Percentiles rank a stretch among this genome's conserved stretches.
Conservation (phyloP, 2,888 invertebrate species). For the Crematogaster levior region DNA sequence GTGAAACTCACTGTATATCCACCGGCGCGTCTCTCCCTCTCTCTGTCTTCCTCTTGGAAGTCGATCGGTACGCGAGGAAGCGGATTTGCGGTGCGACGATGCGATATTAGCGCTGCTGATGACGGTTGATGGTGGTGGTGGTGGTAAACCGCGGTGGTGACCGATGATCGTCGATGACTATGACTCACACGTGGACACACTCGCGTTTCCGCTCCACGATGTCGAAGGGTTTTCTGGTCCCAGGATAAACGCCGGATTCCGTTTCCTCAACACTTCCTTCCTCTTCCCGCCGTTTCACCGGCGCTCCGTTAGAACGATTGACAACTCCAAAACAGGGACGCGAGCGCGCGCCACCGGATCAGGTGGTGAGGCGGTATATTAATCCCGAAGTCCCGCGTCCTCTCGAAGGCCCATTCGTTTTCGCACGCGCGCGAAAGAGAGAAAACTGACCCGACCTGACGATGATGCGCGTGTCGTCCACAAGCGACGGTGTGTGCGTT, state of each 20-base stretch:
- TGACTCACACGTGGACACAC: constrained; percentile 76
- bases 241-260: background rate
- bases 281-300: too few relatives aligned
- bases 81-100: constrained; percentile 3
- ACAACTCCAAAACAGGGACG: background rate
- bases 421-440: background rate
- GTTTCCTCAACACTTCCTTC: too few relatives aligned
- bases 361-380: background rate
- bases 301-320: background rate
- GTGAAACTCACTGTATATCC: constrained; percentile 56
- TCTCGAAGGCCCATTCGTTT: too few relatives aligned
- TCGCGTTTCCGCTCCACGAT: constrained; percentile 70
- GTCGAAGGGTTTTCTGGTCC: constrained; percentile 57
- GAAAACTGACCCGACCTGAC: too few relatives aligned
- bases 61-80: background rate
- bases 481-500: too few relatives aligned
- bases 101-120: background rate
- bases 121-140: background rate
- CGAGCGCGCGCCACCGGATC: constrained; percentile 7
- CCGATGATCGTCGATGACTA: constrained; percentile 3
- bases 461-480: too few relatives aligned
- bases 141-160: background rate
- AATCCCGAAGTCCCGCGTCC: too few relatives aligned
- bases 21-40: background rate
- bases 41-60: background rate